Base-by-base conservation (phyloP, 2,888 invertebrate species). In the Dinocampus coccinellae region DNA sequence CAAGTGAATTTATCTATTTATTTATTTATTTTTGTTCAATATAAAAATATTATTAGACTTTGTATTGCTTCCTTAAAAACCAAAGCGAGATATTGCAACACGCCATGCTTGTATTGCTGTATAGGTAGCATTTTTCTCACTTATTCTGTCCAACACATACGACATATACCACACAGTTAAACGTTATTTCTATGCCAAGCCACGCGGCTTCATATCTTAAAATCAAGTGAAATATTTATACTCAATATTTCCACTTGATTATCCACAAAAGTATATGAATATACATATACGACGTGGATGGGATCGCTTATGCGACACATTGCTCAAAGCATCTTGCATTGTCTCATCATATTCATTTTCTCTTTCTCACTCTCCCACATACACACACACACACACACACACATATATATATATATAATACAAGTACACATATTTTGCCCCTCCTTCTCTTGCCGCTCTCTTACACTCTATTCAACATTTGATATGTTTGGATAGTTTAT, bases 111-210 rank as follows among this genome's bases (percentile, higher is more conserved):
- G 34, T 20, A 13, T 16, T 34, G 60, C 33, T 60, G 60, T 63
- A 29, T 69, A 34, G 52, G 16, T 39, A 24, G 36, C 39, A 34
- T 36, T 24, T 39, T 26, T 24, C n/a, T 13, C 55, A n/a, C 11
- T 26, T 55, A 39, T 52, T 70, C 73, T 74, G 73, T 78, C 72
- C 78, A 75, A 69, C 75, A 76, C 78, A 76, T 78, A 75, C 78
- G 7, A 76, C n/a, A n/a, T n/a, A n/a, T n/a, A n/a, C 77, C 73
- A 77, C 76, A 77, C 72, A 74, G 70, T 67, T 77, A 75, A 67
- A 67, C 68, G 75, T 75, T 75, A 47, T 47, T 47, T 16, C 20
- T 2, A 47, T 76, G 73, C 69, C 61, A 75, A 75, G 73, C 76
- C 74, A 76, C 76, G 76, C 75, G 76, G 75, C 74, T 72, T 69